Evolutionary conservation across 2,888 invertebrate genomes (phyloP).

Genomic region (Drosophila fulvimacula): DNA sequence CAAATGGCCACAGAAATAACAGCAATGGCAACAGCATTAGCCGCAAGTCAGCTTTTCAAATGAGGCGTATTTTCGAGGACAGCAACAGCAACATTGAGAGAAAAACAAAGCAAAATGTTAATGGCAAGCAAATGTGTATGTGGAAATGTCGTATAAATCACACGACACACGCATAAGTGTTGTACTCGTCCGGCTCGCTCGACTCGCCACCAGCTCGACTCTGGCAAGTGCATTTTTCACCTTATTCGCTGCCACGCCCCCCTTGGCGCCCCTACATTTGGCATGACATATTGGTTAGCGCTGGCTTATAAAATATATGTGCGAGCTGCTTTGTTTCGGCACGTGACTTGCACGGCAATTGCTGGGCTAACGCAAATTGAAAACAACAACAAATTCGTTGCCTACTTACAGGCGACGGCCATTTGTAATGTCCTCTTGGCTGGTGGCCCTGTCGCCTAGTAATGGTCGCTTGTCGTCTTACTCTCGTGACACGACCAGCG

Average conservation of each 20-base stretch:
- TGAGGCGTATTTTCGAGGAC: constrained; percentile 6
- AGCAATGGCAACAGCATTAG: constrained; percentile 33
- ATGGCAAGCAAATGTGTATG: constrained; percentile 57
- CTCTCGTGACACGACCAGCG: constrained; percentile 7
- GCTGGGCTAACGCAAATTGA: constrained; percentile 63
- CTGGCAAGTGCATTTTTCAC: constrained; percentile 37
- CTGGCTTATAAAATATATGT: constrained; percentile 33
- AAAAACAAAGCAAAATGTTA: constrained; percentile 62
- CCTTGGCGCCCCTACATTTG: constrained; percentile 4
- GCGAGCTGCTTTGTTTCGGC: constrained; percentile 33
- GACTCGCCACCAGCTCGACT: neutral
- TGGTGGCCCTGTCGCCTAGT: neutral
- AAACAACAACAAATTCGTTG: constrained; percentile 67
- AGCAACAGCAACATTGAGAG: neutral
- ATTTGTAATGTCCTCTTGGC: constrained; percentile 32
- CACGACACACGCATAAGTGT: constrained; percentile 28
- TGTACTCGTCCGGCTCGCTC: constrained; percentile 3
- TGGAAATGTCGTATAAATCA: constrained; percentile 69
- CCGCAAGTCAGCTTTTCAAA: constrained; percentile 20
- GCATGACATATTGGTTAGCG: constrained; percentile 52
- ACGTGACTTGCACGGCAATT: constrained; percentile 72
- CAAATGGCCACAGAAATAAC: constrained; percentile 11
- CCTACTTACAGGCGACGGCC: constrained; percentile 56
- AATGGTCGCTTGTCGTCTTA: constrained; percentile 12
- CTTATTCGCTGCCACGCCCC: constrained; percentile 8